Conservation (phyloP, 2,113 vertebrate genomes). For the Bos javanicus region DNA sequence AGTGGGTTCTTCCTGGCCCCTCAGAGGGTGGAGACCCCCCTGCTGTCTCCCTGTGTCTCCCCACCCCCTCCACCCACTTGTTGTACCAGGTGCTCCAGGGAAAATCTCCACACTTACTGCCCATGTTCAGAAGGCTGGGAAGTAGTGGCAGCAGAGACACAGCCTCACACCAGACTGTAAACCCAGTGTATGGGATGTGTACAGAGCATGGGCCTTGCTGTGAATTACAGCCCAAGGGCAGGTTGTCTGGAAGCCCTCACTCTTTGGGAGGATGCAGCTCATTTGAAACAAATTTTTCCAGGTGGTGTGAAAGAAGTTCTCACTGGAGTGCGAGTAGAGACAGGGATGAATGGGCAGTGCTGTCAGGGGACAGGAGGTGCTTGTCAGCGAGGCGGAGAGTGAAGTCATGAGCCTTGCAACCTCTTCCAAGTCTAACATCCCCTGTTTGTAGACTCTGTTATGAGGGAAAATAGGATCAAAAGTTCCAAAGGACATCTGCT, state of each 20-base stretch:
- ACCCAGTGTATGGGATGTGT: neutral
- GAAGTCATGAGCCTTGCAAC: neutral
- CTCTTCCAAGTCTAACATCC: neutral
- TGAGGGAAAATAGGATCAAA: neutral
- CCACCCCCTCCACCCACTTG: no score
- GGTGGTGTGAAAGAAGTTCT: neutral
- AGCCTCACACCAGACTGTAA: neutral
- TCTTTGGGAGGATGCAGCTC: neutral
- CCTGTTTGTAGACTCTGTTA: neutral
- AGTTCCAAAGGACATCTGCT: neutral
- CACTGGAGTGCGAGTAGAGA: neutral
- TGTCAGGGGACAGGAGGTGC: neutral
- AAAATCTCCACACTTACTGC: neutral
- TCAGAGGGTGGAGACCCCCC: neutral
- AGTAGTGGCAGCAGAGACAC: neutral
- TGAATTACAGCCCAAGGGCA: neutral
- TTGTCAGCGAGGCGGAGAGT: neutral
- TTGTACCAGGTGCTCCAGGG: neutral
- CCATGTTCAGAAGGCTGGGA: neutral
- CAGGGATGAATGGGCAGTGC: neutral
- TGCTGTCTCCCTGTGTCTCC: neutral
- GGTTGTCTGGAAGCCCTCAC: neutral
- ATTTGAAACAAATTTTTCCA: slow-evolving; percentile 21
- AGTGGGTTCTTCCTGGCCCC: neutral
- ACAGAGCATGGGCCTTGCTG: neutral